phyloP scores from a whole-genome alignment of 2,113 vertebrate species.

The Eidolon helvum region DNA sequence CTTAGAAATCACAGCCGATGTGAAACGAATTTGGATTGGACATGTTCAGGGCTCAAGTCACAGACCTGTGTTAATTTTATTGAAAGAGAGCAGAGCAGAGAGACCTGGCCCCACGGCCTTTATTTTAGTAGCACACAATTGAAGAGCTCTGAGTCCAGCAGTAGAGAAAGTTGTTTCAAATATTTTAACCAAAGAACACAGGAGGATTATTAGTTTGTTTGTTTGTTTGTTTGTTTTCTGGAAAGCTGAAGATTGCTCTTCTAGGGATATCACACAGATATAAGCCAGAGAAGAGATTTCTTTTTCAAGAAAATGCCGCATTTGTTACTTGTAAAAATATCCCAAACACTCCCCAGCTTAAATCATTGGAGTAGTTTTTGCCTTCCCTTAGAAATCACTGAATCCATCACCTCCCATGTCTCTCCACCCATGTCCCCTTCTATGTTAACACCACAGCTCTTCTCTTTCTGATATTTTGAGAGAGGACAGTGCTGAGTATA shows the following conservation, averaged over 20 bases:
- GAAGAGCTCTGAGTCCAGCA: neutral
- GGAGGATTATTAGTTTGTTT: neutral
- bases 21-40: slow-evolving; percentile 25
- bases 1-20: slow-evolving; percentile 50
- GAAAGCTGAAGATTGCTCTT: neutral
- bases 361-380: neutral
- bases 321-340: slow-evolving; percentile 7
- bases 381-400: neutral
- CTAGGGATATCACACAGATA: neutral
- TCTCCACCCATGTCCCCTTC: neutral
- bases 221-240: neutral
- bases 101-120: neutral
- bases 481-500: neutral
- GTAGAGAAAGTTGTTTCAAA: neutral
- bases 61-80: slow-evolving; percentile 16
- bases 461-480: neutral
- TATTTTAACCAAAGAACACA: slow-evolving; percentile 1
- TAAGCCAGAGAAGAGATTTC: neutral
- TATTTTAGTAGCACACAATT: neutral
- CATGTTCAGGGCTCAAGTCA: neutral
- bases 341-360: neutral
- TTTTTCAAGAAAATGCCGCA: neutral
- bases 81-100: slow-evolving; percentile 31
- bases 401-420: neutral
- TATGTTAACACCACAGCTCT: neutral